These are phyloP conservation scores for Cyphomyrus plagiostoma DNA, from an alignment of 2,113 vertebrate species.

Conservation along the genomic window DNA sequence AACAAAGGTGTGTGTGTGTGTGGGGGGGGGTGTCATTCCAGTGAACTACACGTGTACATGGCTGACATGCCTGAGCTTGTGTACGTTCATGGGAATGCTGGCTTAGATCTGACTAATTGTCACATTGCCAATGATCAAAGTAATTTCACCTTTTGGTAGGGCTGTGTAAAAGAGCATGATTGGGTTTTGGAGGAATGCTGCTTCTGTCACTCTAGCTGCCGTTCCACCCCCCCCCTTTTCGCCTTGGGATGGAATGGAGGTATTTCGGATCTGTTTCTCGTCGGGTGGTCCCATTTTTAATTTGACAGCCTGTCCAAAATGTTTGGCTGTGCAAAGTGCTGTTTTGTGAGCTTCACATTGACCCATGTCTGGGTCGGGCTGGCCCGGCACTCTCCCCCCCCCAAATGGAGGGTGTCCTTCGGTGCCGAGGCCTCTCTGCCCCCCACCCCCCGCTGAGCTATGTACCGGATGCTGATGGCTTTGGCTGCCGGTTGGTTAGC, in stretches of 20 bases:
- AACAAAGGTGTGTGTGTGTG: neutral
- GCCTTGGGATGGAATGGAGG: neutral
- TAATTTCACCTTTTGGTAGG: neutral
- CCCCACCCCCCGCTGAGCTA: neutral
- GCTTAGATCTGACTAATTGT: neutral
- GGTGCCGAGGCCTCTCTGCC: neutral
- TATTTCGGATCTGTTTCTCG: neutral
- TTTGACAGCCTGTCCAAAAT: neutral
- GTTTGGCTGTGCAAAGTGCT: neutral
- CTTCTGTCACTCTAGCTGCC: neutral
- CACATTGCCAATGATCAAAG: too few relatives aligned
- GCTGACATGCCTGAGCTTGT: neutral
- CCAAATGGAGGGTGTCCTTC: neutral
- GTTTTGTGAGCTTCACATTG: neutral
- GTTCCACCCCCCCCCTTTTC: neutral
- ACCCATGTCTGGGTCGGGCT: neutral
- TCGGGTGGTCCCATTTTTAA: neutral
- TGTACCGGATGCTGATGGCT: neutral
- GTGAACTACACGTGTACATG: neutral
- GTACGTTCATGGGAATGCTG: neutral
- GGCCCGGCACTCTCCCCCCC: neutral
- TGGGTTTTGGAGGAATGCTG: neutral
- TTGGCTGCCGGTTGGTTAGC: neutral
- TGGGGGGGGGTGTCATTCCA: neutral
- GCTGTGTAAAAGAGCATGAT: neutral